Conservation (phyloP, 2,888 invertebrate genomes). For the Apamea anceps region DNA sequence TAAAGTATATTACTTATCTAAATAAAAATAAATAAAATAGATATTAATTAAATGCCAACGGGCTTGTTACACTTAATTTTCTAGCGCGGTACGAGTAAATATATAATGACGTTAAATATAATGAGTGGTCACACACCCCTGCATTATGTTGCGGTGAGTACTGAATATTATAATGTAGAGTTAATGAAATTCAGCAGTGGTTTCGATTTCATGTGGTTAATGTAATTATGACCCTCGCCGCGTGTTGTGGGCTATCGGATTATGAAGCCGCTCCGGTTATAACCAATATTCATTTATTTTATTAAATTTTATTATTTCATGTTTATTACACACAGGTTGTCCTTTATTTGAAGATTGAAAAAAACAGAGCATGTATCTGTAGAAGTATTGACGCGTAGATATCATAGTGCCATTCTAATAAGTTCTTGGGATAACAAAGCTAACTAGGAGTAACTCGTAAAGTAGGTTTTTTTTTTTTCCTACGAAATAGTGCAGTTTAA, state of each 20-base stretch:
- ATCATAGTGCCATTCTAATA: background rate
- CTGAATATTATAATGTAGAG: constrained; percentile 16
- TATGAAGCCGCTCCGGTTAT: constrained; percentile 8
- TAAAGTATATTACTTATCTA: no score
- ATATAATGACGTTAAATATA: background rate
- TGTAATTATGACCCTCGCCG: constrained; percentile 30
- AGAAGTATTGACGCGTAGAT: background rate
- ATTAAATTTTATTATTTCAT: background rate
- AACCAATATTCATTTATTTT: constrained; percentile 14
- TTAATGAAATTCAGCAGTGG: constrained; percentile 40
- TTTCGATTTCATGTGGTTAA: constrained; percentile 42
- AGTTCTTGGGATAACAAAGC: background rate
- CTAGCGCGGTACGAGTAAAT: background rate
- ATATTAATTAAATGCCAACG: background rate
- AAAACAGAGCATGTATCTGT: background rate
- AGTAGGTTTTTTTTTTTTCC: background rate
- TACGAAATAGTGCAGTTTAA: background rate
- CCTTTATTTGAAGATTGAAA: background rate
- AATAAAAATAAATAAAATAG: no score
- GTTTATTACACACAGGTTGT: no score
- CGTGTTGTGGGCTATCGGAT: constrained; percentile 29
- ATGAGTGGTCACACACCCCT: background rate
- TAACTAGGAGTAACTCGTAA: no score
- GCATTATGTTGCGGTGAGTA: constrained; percentile 1
- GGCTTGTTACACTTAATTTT: background rate